These are phyloP conservation scores for Brachypterus glaber DNA, from an alignment of 2,888 invertebrate species.

Conservation along the genomic window DNA sequence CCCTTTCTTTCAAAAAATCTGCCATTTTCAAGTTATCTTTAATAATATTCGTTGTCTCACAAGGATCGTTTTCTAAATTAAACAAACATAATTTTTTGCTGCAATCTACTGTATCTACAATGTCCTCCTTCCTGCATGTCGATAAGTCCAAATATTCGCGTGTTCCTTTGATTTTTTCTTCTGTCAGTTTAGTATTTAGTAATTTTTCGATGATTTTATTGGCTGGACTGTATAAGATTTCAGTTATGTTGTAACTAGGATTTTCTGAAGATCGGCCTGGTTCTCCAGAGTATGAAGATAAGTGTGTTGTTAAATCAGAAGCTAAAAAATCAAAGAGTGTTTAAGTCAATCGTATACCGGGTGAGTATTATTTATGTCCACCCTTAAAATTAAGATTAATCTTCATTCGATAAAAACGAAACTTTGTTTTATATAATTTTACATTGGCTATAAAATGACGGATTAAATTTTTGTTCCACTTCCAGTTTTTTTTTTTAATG, in stretches of 20 bases:
- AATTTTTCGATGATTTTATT: conserved; percentile 28
- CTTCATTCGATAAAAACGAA: too few relatives aligned
- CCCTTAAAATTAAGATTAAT: too few relatives aligned
- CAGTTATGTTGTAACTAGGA: conserved; percentile 25
- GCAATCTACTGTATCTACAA: conserved; percentile 16
- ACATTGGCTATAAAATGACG: too few relatives aligned
- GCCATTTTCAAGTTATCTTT: conserved; percentile 20
- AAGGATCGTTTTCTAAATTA: conserved; percentile 32
- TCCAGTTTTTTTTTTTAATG: too few relatives aligned
- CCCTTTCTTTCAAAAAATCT: too few relatives aligned
- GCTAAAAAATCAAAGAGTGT: too few relatives aligned
- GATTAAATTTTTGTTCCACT: too few relatives aligned
- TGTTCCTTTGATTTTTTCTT: conserved; percentile 16
- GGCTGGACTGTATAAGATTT: conserved; percentile 25
- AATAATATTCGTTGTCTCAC: conserved; percentile 32
- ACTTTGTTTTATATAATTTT: too few relatives aligned
- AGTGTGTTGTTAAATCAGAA: too few relatives aligned
- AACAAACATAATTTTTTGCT: conserved; percentile 30
- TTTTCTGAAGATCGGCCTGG: conserved; percentile 22
- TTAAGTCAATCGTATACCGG: too few relatives aligned
- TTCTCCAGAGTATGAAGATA: conserved; percentile 27
- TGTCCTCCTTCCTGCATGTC: too few relatives aligned
- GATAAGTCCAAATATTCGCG: conserved; percentile 19
- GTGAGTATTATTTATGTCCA: too few relatives aligned
- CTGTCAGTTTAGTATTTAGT: conserved; percentile 17